Percentiles rank a stretch among this genome's conserved stretches.
phyloP scores from a whole-genome alignment of 2,797 vertebrate species.

The Sebastes glaucus region DNA sequence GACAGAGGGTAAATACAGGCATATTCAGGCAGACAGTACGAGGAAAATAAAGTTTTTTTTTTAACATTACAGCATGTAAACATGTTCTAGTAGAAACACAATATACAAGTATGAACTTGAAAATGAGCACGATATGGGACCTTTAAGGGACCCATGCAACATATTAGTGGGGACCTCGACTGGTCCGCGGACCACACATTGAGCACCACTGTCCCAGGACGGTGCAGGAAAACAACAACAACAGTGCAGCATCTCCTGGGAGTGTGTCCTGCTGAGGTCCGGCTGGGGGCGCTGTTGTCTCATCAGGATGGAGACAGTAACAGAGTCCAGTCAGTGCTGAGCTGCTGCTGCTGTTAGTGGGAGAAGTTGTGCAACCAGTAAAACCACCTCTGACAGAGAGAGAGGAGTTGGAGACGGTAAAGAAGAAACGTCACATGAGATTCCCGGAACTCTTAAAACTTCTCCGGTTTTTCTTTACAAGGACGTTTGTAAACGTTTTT shows the following conservation, averaged over 20 bases:
- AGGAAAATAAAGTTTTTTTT: too few relatives aligned
- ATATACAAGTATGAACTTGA: too few relatives aligned
- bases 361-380: constrained; percentile 68
- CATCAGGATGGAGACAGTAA: constrained; percentile 14
- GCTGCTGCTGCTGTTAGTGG: background rate
- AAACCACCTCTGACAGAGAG: constrained; percentile 20
- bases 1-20: too few relatives aligned
- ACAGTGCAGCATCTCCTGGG: too few relatives aligned
- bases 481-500: background rate
- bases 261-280: constrained; percentile 15
- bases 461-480: background rate
- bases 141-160: background rate
- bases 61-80: too few relatives aligned
- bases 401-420: background rate
- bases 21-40: too few relatives aligned
- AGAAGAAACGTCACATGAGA: constrained; percentile 47
- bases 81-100: too few relatives aligned
- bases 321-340: background rate
- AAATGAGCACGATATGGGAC: too few relatives aligned
- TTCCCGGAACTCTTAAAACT: constrained; percentile 53
- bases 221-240: background rate
- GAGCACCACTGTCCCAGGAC: constrained; percentile 8
- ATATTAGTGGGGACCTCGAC: background rate
- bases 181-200: background rate
- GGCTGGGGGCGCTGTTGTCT: constrained; percentile 70